Conservation (phyloP, 2,888 invertebrate species). For the Amblyjoppa fuscipennis region DNA sequence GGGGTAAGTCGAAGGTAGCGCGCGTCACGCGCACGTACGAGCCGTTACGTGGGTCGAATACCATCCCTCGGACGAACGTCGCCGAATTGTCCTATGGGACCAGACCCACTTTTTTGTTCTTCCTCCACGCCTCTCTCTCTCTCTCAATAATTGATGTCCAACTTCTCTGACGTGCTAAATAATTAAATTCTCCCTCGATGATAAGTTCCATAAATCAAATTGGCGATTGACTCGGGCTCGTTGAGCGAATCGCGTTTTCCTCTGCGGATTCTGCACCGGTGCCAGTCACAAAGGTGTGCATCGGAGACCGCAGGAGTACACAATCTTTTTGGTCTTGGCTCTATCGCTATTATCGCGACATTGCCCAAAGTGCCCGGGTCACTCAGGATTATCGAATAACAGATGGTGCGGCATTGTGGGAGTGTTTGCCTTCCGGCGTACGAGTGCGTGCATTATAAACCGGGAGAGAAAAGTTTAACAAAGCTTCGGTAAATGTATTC, state of each 20-base stretch:
- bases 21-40: constrained; percentile 65
- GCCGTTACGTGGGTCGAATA: constrained; percentile 68
- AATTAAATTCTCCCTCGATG: constrained; percentile 61
- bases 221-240: constrained; percentile 50
- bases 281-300: not conserved
- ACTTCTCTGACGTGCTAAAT: constrained; percentile 66
- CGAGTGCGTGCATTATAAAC: not conserved
- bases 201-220: constrained; percentile 64
- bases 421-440: not conserved
- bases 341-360: not conserved
- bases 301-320: too few relatives aligned
- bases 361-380: not conserved
- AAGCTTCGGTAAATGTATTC: not conserved
- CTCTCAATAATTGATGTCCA: constrained; percentile 68
- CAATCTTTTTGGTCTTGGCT: not conserved
- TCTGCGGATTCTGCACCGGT: not conserved
- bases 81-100: constrained; percentile 64
- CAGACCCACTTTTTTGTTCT: constrained; percentile 53
- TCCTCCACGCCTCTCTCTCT: constrained; percentile 24
- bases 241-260: constrained; percentile 7
- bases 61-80: constrained; percentile 63
- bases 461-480: not conserved
- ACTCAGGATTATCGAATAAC: constrained; percentile 5
- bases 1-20: constrained; percentile 41
- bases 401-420: not conserved